Evolutionary conservation across 2,888 invertebrate species (phyloP), one percentile per base, ranked within the genome.

Genomic region (Epinotia brunnichana): DNA sequence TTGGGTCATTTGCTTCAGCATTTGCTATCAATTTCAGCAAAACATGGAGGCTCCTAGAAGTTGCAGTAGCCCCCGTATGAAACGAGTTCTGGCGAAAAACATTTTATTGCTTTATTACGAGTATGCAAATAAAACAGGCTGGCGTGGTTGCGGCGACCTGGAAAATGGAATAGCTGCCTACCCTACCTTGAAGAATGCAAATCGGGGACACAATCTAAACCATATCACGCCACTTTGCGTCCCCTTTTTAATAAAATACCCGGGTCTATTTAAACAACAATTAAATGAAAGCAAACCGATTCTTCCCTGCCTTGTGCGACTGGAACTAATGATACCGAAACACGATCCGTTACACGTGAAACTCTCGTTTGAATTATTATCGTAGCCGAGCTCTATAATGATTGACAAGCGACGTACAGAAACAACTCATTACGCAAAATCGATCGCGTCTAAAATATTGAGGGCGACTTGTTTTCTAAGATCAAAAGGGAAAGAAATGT

Each of bases 401-500:
- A 80, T 83, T 80, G 83, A 74, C 77, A 76, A 74, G 59, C 64
- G 76, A 76, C 81, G 79, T 83, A 82, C 76, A 78, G 76, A 78
- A 85, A 83, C 77, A 81, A 83, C 78, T 87, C 85, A 85, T 90
- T 87, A 87, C 77, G 79, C 69, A 75, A 84, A 88, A 87, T 87
- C 86, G 84, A 86, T 86, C 84, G 87, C 85, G 81, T 82, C 77
- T 79, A 85, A 87, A 89, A 86, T 85, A 85, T 88, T 79, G 84
- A 70, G 76, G 80, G 81, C 81, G 84, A 87, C 82, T 85, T 87
- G 83, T 86, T 88, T 86, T 81, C 83, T 80, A 77, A 85, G 86
- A 89, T 90, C 88, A 87, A 90, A 89, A 85, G 83, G 80, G 82
- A 84, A 72, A 74, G 82, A 88, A 87, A 87, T 86, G 81, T 87